Conservation (phyloP, 2,888 invertebrate species). For the Agriopis marginaria region DNA sequence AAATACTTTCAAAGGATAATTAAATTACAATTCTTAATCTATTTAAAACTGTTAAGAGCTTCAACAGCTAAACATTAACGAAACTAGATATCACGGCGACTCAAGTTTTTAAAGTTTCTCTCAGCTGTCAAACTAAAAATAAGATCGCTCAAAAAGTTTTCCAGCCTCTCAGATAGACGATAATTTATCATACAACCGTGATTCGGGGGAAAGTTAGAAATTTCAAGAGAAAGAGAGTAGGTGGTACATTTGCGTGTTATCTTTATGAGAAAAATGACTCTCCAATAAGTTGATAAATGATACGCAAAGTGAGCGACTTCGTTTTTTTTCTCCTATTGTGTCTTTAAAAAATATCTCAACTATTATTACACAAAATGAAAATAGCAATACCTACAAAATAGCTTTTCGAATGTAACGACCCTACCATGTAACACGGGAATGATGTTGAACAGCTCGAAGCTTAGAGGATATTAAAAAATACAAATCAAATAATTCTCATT, state of each 20-base stretch:
- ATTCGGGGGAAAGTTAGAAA: constrained; percentile 75
- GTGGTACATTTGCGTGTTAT: constrained; percentile 68
- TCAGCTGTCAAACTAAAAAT: constrained; percentile 59
- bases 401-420: too few relatives aligned
- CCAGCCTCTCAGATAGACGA: constrained; percentile 52
- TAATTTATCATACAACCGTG: constrained; percentile 76
- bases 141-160: constrained; percentile 55
- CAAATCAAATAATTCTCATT: too few relatives aligned
- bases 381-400: neutral
- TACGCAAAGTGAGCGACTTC: constrained; percentile 43
- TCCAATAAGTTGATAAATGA: constrained; percentile 70
- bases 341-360: constrained; percentile 1
- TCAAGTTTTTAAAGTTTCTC: constrained; percentile 42
- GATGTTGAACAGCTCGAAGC: too few relatives aligned
- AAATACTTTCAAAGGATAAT: neutral
- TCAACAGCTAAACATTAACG: constrained; percentile 43
- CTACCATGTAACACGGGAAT: too few relatives aligned
- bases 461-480: too few relatives aligned
- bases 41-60: constrained; percentile 38
- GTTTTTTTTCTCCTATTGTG: neutral
- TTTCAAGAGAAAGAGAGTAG: constrained; percentile 64
- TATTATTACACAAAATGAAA: neutral
- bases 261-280: constrained; percentile 72
- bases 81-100: constrained; percentile 43
- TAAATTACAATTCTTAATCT: neutral